phyloP scores from a whole-genome alignment of 2,113 vertebrate genomes.

The Kryptolebias marmoratus region DNA sequence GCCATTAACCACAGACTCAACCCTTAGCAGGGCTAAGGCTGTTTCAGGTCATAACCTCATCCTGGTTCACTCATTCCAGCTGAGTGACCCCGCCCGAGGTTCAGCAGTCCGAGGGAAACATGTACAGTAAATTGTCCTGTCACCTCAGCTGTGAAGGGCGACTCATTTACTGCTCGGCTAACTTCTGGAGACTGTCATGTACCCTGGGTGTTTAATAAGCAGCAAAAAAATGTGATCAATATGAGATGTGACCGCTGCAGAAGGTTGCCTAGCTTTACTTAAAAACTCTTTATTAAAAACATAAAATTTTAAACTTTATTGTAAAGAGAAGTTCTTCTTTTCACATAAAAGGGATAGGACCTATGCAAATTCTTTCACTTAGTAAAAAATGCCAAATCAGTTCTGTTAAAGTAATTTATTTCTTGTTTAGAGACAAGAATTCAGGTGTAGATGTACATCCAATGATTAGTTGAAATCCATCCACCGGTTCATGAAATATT shows the following conservation, averaged over 20 bases:
- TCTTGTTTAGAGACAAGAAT: too few species aligned
- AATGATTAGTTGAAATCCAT: too few species aligned
- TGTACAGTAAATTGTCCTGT: conserved; percentile 37
- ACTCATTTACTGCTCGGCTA: conserved; percentile 33
- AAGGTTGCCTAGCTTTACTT: conserved; percentile 34
- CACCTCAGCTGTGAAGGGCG: conserved; percentile 49
- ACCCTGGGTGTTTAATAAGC: conserved; percentile 49
- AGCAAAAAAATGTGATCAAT: conserved; percentile 38
- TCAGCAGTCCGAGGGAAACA: conserved; percentile 20
- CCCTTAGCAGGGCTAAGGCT: background rate
- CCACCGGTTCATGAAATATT: too few species aligned
- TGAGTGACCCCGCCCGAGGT: conserved; percentile 15
- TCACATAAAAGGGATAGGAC: too few species aligned
- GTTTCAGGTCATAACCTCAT: conserved; percentile 45
- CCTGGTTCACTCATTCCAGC: conserved; percentile 20
- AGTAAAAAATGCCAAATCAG: too few species aligned
- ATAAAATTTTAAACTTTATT: too few species aligned
- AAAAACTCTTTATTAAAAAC: conserved; percentile 5
- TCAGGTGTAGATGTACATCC: too few species aligned
- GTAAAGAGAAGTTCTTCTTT: too few species aligned
- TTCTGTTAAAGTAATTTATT: too few species aligned
- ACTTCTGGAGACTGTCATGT: conserved; percentile 50
- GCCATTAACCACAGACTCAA: background rate
- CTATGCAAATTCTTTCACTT: too few species aligned
- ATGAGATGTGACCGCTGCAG: conserved; percentile 22